Evolutionary conservation across 2,797 vertebrate genomes (phyloP).

Genomic region (Lemur catta): DNA sequence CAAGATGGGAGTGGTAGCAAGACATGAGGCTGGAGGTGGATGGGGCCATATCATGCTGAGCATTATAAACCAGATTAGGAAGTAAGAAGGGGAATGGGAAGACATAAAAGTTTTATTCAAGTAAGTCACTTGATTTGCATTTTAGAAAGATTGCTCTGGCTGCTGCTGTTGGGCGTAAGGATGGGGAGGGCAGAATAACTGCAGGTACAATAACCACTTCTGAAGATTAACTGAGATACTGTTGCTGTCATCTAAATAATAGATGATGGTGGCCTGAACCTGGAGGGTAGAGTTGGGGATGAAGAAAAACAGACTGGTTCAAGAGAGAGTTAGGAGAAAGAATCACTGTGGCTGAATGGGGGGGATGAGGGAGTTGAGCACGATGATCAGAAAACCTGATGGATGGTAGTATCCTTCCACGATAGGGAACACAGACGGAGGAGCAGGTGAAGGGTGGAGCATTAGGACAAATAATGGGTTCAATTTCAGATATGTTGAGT

Average conservation of each 20-base stretch:
- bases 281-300: neutral
- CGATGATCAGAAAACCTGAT: neutral
- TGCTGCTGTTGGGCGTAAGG: neutral
- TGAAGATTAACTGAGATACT: neutral
- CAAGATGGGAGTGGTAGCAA: neutral
- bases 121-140: neutral
- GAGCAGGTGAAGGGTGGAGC: neutral
- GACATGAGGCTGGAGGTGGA: neutral
- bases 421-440: neutral
- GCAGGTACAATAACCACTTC: neutral
- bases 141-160: neutral
- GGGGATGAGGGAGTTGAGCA: neutral
- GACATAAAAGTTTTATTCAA: neutral
- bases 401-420: neutral
- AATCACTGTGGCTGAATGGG: neutral
- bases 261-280: neutral
- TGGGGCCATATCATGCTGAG: neutral
- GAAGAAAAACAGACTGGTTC: neutral
- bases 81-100: neutral
- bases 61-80: neutral
- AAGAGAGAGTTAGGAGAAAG: neutral
- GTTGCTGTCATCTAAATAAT: neutral
- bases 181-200: neutral
- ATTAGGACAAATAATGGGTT: neutral
- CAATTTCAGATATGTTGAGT: neutral